Percentiles rank a stretch among this genome's conserved stretches.
phyloP scores from a whole-genome alignment of 2,797 vertebrate species.

The Pitangus sulphuratus region DNA sequence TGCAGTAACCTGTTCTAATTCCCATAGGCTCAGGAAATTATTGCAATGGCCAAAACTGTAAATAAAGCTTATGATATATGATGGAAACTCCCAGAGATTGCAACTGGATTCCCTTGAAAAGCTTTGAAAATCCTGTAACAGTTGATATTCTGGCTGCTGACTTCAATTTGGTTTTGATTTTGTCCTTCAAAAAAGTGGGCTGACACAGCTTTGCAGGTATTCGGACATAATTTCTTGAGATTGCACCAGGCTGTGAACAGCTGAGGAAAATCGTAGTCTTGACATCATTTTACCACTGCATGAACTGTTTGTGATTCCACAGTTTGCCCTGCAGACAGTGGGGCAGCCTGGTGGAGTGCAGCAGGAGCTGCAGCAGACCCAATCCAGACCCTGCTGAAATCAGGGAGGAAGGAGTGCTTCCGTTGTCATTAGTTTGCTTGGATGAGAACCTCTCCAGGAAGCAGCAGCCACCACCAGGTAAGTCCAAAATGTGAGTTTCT shows the following conservation, averaged over 20 bases:
- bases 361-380: background rate
- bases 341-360: fast-evolving
- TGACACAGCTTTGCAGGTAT: background rate
- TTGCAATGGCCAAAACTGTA: background rate
- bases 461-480: background rate
- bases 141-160: background rate
- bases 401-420: background rate
- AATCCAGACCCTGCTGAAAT: background rate
- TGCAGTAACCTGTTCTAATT: background rate
- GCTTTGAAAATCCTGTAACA: background rate
- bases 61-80: background rate
- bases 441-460: background rate
- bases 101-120: background rate
- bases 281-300: fast-evolving
- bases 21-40: background rate
- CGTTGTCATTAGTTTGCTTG: background rate
- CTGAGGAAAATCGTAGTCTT: fast-evolving
- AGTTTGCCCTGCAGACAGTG: background rate
- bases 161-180: background rate
- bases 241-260: background rate
- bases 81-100: background rate
- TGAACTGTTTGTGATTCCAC: fast-evolving
- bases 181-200: background rate
- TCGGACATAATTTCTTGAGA: background rate
- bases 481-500: background rate